These are phyloP conservation scores for Rattus norvegicus DNA, from an alignment of 2,113 vertebrate species.

Conservation along the genomic window DNA sequence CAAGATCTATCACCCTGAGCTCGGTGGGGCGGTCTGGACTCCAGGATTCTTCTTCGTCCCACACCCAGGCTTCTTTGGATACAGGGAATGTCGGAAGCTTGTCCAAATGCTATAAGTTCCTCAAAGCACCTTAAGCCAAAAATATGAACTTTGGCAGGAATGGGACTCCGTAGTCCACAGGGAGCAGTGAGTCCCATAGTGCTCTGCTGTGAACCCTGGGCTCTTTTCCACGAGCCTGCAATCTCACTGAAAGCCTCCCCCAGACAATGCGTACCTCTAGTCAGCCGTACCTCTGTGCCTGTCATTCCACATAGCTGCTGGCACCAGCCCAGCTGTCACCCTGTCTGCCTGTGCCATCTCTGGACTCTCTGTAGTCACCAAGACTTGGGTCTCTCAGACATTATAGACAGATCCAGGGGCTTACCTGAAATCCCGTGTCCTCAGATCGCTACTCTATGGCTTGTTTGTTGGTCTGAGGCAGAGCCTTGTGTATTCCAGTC, in stretches of 20 bases:
- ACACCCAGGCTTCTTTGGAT: fast-evolving
- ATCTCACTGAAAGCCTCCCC: no score
- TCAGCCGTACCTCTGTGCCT: neutral
- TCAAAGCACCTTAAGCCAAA: neutral
- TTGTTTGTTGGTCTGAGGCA: neutral
- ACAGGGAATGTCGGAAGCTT: fast-evolving
- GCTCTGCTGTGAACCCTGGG: neutral
- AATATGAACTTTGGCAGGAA: neutral
- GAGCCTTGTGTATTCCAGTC: neutral
- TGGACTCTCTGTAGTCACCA: neutral
- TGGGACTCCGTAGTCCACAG: fast-evolving
- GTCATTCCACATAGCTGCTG: neutral
- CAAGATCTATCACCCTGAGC: neutral
- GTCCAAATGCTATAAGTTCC: fast-evolving
- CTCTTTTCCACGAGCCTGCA: fast-evolving
- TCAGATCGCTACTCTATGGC: neutral
- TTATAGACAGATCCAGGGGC: neutral
- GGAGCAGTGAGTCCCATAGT: no score
- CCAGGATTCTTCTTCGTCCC: neutral
- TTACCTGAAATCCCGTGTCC: neutral
- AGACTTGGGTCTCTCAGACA: neutral
- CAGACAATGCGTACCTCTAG: neutral
- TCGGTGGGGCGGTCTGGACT: neutral
- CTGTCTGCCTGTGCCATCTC: no score
- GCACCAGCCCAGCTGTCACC: neutral